Evolutionary conservation across 2,113 vertebrate species (phyloP).

Genomic region (Chlorodrepanis virens): DNA sequence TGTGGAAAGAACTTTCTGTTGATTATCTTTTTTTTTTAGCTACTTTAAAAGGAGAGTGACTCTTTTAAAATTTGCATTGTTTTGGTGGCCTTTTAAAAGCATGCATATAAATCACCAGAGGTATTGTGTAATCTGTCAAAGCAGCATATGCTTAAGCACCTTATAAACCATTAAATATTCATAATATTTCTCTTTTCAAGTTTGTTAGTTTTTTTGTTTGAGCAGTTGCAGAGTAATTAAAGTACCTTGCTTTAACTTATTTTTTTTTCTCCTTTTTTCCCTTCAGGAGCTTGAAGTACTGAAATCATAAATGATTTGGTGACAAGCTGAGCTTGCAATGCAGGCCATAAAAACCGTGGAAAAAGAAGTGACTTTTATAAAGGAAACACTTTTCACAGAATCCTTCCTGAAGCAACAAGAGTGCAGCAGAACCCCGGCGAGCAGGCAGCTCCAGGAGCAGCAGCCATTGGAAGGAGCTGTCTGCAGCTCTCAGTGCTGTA

Average conservation of each 20-base stretch:
- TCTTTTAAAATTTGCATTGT: not conserved
- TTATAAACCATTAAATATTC: not conserved
- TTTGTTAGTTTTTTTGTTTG: not conserved
- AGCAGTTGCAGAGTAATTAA: not conserved
- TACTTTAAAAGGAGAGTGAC: not conserved
- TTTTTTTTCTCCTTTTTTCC: not conserved
- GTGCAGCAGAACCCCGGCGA: not conserved
- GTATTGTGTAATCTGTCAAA: not conserved
- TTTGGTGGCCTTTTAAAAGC: not conserved
- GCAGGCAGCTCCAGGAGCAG: constrained; percentile 44
- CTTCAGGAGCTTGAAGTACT: not conserved
- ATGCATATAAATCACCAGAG: not conserved
- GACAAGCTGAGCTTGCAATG: not conserved
- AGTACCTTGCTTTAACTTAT: not conserved
- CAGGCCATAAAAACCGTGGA: constrained; percentile 77
- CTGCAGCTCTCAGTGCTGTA: constrained; percentile 66
- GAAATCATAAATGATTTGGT: not conserved
- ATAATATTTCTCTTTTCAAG: not conserved
- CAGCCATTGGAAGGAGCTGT: constrained; percentile 75
- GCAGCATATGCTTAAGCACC: not conserved
- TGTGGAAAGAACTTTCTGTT: not conserved
- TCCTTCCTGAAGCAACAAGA: constrained; percentile 75
- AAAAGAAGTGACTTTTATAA: constrained; percentile 73
- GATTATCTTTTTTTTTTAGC: not conserved
- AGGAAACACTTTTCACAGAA: constrained; percentile 75